These are phyloP conservation scores for Lithobates pipiens DNA, from an alignment of 2,797 vertebrate genomes.

Conservation along the genomic window DNA sequence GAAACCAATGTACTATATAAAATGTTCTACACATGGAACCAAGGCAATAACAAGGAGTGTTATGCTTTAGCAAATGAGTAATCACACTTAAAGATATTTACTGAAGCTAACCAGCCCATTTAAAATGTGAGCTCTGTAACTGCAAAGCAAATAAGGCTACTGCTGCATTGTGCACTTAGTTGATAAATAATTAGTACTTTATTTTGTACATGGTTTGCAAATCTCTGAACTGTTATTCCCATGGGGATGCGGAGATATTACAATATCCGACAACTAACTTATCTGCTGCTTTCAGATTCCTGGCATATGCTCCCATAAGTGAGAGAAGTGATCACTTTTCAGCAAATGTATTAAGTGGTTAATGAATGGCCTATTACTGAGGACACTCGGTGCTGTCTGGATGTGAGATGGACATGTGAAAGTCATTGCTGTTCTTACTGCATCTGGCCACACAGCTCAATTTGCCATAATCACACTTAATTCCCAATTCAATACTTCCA, in stretches of 20 bases:
- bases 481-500: too few species aligned
- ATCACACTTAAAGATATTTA: not conserved
- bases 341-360: conserved; percentile 10
- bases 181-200: not conserved
- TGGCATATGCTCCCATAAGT: not conserved
- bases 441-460: not conserved
- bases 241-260: not conserved
- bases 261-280: not conserved
- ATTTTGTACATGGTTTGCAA: not conserved
- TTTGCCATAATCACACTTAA: not conserved
- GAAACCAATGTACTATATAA: not conserved
- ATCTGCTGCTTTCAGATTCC: conserved; percentile 7
- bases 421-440: not conserved
- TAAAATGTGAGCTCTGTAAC: not conserved
- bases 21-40: not conserved
- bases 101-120: not conserved
- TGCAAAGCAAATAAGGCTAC: not conserved
- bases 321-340: conserved; percentile 4
- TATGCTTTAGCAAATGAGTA: not conserved
- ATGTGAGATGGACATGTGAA: not conserved
- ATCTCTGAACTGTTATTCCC: not conserved
- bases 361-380: conserved; percentile 14
- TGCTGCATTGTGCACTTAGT: not conserved
- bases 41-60: not conserved
- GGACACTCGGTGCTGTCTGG: not conserved